Conservation (phyloP, 2,888 invertebrate genomes). For the Anodontia alba region DNA sequence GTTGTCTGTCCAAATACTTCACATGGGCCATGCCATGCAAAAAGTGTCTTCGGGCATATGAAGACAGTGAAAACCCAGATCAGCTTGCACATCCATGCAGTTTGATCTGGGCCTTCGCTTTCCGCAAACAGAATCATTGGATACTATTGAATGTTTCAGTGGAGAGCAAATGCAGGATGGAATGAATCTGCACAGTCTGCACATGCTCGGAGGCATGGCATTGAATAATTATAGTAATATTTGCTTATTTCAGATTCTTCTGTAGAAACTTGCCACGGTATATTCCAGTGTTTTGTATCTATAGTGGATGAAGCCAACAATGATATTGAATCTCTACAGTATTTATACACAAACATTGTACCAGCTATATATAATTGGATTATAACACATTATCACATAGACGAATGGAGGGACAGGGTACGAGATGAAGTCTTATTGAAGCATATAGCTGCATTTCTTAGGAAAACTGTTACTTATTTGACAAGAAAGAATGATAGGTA, state of each 20-base stretch:
- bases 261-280: background rate
- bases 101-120: no score
- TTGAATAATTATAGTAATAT: no score
- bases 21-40: no score
- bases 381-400: background rate
- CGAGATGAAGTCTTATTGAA: conserved; percentile 16
- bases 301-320: background rate
- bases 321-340: background rate
- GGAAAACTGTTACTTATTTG: conserved; percentile 22
- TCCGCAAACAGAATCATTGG: no score
- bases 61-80: no score
- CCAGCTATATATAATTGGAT: conserved; percentile 16
- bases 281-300: background rate
- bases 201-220: no score
- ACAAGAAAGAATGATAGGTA: background rate
- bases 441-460: conserved; percentile 23
- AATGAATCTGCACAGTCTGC: no score
- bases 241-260: background rate
- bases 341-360: conserved; percentile 13
- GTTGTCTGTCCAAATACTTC: no score
- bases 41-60: no score
- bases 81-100: no score
- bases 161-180: no score
- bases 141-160: no score
- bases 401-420: conserved; percentile 11